Conservation (phyloP, 2,888 invertebrate species). For the Phragmatobia fuliginosa region DNA sequence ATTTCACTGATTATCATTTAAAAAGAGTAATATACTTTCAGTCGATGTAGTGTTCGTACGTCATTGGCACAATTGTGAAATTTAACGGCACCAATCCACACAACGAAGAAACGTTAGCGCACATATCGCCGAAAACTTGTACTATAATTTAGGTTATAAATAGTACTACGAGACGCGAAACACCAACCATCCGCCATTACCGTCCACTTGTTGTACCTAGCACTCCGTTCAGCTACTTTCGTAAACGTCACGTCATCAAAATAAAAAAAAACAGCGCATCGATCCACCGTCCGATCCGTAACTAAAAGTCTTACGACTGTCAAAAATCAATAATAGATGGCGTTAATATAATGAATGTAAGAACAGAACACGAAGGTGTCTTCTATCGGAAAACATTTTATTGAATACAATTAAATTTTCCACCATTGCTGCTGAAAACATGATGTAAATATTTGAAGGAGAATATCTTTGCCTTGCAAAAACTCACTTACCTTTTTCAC, state of each 20-base stretch:
- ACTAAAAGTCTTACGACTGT: conserved; percentile 34
- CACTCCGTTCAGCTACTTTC: conserved; percentile 72
- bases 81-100: conserved; percentile 84
- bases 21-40: conserved; percentile 72
- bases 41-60: conserved; percentile 79
- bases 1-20: conserved; percentile 84
- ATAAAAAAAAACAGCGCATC: conserved; percentile 58
- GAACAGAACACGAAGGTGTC: not conserved
- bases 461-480: not conserved
- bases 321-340: conserved; percentile 61
- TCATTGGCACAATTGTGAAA: conserved; percentile 83
- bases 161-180: conserved; percentile 86
- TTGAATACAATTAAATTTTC: conserved; percentile 29
- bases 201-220: conserved; percentile 79
- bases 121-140: conserved; percentile 87
- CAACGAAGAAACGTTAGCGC: conserved; percentile 84
- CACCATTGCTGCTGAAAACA: conserved; percentile 36
- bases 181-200: conserved; percentile 86
- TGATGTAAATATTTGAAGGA: not conserved
- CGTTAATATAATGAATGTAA: conserved; percentile 45
- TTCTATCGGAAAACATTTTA: not conserved
- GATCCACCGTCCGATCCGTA: conserved; percentile 46
- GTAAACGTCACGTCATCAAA: conserved; percentile 84
- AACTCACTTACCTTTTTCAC: conserved; percentile 64
- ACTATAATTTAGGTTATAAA: conserved; percentile 87